Evolutionary conservation across 2,113 vertebrate species (phyloP), one percentile per base, ranked within the genome.

Genomic region (Plecotus auritus): DNA sequence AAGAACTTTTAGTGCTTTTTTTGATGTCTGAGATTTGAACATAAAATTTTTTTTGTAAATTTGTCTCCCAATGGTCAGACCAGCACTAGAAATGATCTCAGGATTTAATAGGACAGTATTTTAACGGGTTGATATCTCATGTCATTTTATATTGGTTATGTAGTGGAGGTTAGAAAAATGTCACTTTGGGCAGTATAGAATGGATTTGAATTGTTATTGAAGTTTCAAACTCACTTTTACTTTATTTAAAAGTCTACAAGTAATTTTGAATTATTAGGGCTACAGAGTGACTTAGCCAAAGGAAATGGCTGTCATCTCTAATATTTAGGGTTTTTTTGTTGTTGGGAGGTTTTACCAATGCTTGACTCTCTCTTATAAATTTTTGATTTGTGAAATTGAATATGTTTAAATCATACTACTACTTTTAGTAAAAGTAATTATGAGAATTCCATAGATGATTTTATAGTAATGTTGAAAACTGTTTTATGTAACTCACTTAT

Each of bases 381-480:
- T 90, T 96, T 83, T 54, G 45, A 74, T 74, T 90, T 96, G 32
- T 87, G 54, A 90, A 92, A 87, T 32, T 66, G 28, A 86, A 72
- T 10, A 66, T 64, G 30, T 90, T 94, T 95, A 66, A 87, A 42
- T 69, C 7, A 69, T 84, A 69, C 23, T 92, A 42, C 47, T 83
- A 78, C 18, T 88, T 87, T 88, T 88, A 90, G n/a, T 90, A 87
- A 96, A 92, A 88, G 87, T 69, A 87, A 89, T 70, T 94, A 13
- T 87, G 37, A 88, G n/a, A 95, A 90, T 92, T 85, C 8, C 67
- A 67, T 37, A 90, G 40, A 32, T 90, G 67, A 70, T 85, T 89
- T 69, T 72, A 76, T 77, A 73, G 92, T 95, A 85, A 32, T 64
- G 26, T 85, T 95, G 59, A 95, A 90, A 73, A 90, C 73, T 37